Conservation (phyloP, 2,888 invertebrate genomes). For the Urechis unicinctus region DNA sequence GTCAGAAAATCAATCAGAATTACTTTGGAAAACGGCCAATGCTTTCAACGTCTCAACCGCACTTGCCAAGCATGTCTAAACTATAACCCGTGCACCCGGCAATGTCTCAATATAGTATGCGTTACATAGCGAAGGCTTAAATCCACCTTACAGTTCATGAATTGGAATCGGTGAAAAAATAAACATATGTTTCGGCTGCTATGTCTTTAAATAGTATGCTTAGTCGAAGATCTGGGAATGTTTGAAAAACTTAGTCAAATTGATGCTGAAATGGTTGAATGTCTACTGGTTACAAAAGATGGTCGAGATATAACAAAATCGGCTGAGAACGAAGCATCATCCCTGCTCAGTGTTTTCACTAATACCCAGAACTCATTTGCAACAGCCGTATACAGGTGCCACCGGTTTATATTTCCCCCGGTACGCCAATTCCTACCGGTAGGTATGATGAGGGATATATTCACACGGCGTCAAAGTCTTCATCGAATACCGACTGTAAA, state of each 20-base stretch:
- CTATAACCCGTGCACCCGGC: background rate
- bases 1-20: background rate
- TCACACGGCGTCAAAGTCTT: background rate
- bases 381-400: too few species aligned
- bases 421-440: background rate
- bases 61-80: constrained; percentile 9
- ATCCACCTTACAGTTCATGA: constrained; percentile 2
- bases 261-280: constrained; percentile 14
- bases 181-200: constrained; percentile 2
- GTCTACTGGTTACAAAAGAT: constrained; percentile 2
- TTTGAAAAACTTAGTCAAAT: constrained; percentile 10
- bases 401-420: background rate
- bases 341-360: background rate
- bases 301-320: background rate
- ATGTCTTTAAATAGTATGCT: constrained; percentile 7
- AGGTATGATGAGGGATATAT: background rate
- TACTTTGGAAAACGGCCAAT: constrained; percentile 1
- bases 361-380: too few species aligned
- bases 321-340: background rate
- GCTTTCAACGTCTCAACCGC: constrained; percentile 12
- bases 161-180: constrained; percentile 13
- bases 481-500: background rate
- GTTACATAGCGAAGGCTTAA: background rate
- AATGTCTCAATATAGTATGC: constrained; percentile 1
- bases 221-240: constrained; percentile 10